phyloP scores from a whole-genome alignment of 2,113 vertebrate genomes.

The Parus major region DNA sequence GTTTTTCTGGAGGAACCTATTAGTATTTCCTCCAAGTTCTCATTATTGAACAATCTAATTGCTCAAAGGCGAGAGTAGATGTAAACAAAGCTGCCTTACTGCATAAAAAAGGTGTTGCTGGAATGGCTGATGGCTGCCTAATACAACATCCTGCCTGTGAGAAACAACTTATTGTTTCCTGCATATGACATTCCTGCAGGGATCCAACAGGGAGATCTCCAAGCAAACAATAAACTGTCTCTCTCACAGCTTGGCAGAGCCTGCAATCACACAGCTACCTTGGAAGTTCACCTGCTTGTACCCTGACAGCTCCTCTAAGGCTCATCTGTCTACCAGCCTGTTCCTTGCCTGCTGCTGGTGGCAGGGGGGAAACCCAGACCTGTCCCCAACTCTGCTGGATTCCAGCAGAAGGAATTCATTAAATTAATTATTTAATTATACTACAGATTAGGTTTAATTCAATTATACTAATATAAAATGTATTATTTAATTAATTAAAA shows the following conservation, averaged over 20 bases:
- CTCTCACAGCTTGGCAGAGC: not conserved
- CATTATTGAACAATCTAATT: not conserved
- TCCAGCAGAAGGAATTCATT: not conserved
- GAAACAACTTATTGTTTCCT: not conserved
- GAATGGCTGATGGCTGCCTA: not conserved
- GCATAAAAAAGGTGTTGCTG: not conserved
- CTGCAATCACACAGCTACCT: not conserved
- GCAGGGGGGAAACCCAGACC: not conserved
- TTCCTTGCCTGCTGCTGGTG: not conserved
- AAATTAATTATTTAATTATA: no score
- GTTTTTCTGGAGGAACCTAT: not conserved
- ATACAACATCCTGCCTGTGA: not conserved
- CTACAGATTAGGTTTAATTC: no score
- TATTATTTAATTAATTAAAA: not conserved
- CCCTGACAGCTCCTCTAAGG: not conserved
- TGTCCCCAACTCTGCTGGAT: not conserved
- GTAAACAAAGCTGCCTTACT: not conserved
- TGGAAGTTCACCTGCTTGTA: not conserved
- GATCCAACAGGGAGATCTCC: not conserved
- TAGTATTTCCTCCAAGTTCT: not conserved
- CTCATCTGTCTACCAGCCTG: accelerated
- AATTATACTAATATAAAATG: no score
- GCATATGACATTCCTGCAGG: not conserved
- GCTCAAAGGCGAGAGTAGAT: not conserved
- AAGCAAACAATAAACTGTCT: not conserved